These are phyloP conservation scores for Anticlea derivata DNA, from an alignment of 2,888 invertebrate species.

Conservation along the genomic window DNA sequence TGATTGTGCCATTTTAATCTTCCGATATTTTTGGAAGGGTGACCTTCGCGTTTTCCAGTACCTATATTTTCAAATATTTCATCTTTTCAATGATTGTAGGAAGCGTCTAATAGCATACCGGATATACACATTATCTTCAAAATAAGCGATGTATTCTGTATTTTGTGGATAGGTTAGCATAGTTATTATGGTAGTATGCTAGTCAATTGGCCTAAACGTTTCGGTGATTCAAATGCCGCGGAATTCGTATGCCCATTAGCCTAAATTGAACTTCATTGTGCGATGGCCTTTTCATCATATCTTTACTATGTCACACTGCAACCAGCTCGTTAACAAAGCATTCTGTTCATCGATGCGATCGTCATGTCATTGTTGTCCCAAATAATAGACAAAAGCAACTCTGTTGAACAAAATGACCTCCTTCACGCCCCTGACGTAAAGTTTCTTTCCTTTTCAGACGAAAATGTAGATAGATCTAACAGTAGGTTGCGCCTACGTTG, in stretches of 20 bases:
- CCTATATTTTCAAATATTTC: neutral
- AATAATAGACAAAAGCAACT: slow-evolving; percentile 53
- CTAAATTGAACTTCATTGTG: slow-evolving; percentile 66
- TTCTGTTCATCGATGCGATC: slow-evolving; percentile 40
- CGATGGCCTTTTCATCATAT: slow-evolving; percentile 58
- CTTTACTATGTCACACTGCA: slow-evolving; percentile 49
- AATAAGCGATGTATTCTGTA: neutral
- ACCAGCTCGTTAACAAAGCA: slow-evolving; percentile 50
- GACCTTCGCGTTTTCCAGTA: slow-evolving; percentile 3
- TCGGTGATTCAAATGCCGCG: slow-evolving; percentile 41
- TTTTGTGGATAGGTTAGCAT: neutral
- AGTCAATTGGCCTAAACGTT: slow-evolving; percentile 24
- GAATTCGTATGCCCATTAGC: slow-evolving; percentile 64
- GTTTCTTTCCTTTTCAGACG: slow-evolving; percentile 75
- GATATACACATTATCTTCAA: slow-evolving; percentile 5
- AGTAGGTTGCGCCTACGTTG: slow-evolving; percentile 62
- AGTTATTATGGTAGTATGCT: neutral
- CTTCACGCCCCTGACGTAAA: slow-evolving; percentile 49
- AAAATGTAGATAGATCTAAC: slow-evolving; percentile 77
- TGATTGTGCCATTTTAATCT: too few relatives aligned
- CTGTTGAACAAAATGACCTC: slow-evolving; percentile 54
- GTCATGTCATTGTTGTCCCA: slow-evolving; percentile 48
- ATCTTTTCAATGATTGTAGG: neutral
- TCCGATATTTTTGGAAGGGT: too few relatives aligned
- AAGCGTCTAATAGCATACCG: neutral